phyloP scores from a whole-genome alignment of 2,113 vertebrate genomes.

The Limanda limanda region DNA sequence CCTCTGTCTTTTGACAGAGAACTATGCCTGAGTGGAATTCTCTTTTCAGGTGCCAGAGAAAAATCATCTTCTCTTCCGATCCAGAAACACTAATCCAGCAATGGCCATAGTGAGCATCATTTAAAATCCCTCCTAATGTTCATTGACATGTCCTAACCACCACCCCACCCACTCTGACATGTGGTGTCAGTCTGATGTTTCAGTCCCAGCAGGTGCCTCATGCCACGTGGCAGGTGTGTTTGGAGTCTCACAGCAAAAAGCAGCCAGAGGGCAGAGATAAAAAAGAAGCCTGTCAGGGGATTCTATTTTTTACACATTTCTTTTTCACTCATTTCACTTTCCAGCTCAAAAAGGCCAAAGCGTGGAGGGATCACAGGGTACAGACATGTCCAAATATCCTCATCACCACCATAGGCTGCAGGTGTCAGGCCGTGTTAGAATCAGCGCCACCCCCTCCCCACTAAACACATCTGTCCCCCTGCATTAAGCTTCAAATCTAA shows the following conservation, averaged over 20 bases:
- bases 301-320: conserved; percentile 40
- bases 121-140: conserved; percentile 26
- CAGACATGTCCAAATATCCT: conserved; percentile 71
- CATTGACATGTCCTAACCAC: conserved; percentile 15
- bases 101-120: conserved; percentile 16
- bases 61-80: not conserved
- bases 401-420: conserved; percentile 60
- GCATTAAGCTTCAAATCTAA: conserved; percentile 67
- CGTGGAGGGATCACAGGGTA: conserved; percentile 58
- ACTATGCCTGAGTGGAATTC: not conserved
- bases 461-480: conserved; percentile 66
- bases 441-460: conserved; percentile 44
- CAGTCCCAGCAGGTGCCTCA: conserved; percentile 41
- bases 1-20: conserved; percentile 6
- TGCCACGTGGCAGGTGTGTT: conserved; percentile 43
- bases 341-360: conserved; percentile 48
- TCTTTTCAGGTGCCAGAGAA: conserved; percentile 8
- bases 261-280: conserved; percentile 39
- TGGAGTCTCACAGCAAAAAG: conserved; percentile 33
- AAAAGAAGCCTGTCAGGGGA: conserved; percentile 26
- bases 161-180: conserved; percentile 34
- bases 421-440: conserved; percentile 70
- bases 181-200: conserved; percentile 28
- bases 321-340: conserved; percentile 45
- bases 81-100: conserved; percentile 6